phyloP scores from a whole-genome alignment of 2,113 vertebrate species.

The Macaca mulatta region DNA sequence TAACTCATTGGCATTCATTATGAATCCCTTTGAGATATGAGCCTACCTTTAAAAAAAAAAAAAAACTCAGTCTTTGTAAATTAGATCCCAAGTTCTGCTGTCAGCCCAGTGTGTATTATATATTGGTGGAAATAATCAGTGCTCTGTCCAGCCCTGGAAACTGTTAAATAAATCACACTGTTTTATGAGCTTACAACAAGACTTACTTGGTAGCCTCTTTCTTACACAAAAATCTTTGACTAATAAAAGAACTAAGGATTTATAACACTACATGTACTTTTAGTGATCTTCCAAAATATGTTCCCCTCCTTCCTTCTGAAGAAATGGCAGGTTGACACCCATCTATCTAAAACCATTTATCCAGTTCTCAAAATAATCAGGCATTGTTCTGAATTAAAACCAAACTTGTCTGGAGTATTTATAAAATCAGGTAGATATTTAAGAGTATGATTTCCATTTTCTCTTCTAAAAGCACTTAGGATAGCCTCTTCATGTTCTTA shows the following conservation, averaged over 20 bases:
- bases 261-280: not conserved
- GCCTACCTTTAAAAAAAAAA: not conserved
- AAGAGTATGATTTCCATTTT: not conserved
- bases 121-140: not conserved
- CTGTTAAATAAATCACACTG: not conserved
- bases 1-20: slow-evolving; percentile 10
- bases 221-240: not conserved
- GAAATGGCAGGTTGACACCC: not conserved
- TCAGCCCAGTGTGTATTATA: not conserved
- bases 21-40: not conserved
- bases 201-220: not conserved
- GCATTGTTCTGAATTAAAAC: not conserved
- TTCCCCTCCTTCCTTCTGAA: not conserved
- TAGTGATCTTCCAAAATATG: not conserved
- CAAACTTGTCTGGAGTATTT: not conserved
- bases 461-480: not conserved
- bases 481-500: not conserved
- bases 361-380: not conserved
- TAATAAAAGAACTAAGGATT: not conserved
- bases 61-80: not conserved
- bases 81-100: not conserved
- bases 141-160: not conserved
- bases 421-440: not conserved
- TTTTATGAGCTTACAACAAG: not conserved
- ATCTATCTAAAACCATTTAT: not conserved